phyloP scores from a whole-genome alignment of 2,797 vertebrate species.

The Remorina albescens region DNA sequence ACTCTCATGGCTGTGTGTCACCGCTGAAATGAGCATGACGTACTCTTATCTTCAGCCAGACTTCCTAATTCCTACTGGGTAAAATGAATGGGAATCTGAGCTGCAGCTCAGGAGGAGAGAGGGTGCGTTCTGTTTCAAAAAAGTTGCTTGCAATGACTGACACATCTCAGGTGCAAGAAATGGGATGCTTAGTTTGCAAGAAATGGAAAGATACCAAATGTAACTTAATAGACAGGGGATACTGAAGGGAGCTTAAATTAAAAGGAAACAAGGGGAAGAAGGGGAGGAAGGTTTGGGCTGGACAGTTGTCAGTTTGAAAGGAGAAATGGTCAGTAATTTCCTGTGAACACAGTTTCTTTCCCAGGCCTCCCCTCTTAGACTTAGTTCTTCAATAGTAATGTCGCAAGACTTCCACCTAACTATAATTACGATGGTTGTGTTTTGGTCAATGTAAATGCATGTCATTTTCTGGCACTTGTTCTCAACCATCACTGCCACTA shows the following conservation, averaged over 20 bases:
- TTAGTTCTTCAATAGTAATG: background rate
- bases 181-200: background rate
- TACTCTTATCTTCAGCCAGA: slow-evolving; percentile 52
- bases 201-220: no score
- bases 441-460: no score
- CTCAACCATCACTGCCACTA: no score
- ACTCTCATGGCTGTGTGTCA: slow-evolving; percentile 48
- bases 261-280: background rate
- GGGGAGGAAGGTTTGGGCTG: no score
- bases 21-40: slow-evolving; percentile 43
- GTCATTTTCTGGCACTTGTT: background rate
- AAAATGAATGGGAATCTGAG: slow-evolving; percentile 26
- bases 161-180: background rate
- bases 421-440: background rate
- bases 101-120: slow-evolving; percentile 5
- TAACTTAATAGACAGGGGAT: no score
- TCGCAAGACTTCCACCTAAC: background rate
- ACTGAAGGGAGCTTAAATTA: background rate
- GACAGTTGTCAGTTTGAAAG: no score
- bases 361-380: background rate
- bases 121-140: slow-evolving; percentile 10
- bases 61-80: slow-evolving; percentile 46
- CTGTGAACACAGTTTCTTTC: no score
- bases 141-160: background rate
- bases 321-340: no score